phyloP scores from a whole-genome alignment of 2,113 vertebrate genomes.

The Todiramphus chloris region DNA sequence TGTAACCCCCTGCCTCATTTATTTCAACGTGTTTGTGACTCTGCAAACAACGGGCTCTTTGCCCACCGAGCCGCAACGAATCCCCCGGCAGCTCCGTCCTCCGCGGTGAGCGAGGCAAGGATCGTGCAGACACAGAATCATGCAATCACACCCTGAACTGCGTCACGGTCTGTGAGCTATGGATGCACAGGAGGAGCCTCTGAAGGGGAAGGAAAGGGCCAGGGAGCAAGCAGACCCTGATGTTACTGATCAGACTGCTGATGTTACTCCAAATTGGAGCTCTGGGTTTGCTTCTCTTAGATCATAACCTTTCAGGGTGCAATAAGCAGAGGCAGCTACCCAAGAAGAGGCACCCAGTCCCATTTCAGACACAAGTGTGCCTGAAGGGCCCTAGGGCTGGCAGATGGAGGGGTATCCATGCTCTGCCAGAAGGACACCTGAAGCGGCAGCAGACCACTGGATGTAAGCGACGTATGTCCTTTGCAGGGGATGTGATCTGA shows the following conservation, averaged over 20 bases:
- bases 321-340: not conserved
- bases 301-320: not conserved
- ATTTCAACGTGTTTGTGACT: not conserved
- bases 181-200: accelerated
- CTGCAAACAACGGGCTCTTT: not conserved
- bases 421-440: not conserved
- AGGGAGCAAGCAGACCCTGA: not conserved
- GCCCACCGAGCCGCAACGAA: not conserved
- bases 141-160: not conserved
- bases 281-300: not conserved
- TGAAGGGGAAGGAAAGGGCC: not conserved
- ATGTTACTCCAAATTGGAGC: not conserved
- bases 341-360: not conserved
- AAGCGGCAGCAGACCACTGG: not conserved
- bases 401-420: not conserved
- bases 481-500: not conserved
- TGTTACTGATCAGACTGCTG: too few relatives aligned
- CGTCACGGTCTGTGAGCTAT: accelerated
- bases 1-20: not conserved
- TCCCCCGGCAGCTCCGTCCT: not conserved
- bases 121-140: not conserved
- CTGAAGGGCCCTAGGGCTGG: not conserved
- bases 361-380: not conserved
- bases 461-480: not conserved
- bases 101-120: not conserved